Percentiles rank a stretch among this genome's conserved stretches.
Evolutionary conservation across 2,113 vertebrate genomes (phyloP).

Genomic region (Todiramphus chloris): DNA sequence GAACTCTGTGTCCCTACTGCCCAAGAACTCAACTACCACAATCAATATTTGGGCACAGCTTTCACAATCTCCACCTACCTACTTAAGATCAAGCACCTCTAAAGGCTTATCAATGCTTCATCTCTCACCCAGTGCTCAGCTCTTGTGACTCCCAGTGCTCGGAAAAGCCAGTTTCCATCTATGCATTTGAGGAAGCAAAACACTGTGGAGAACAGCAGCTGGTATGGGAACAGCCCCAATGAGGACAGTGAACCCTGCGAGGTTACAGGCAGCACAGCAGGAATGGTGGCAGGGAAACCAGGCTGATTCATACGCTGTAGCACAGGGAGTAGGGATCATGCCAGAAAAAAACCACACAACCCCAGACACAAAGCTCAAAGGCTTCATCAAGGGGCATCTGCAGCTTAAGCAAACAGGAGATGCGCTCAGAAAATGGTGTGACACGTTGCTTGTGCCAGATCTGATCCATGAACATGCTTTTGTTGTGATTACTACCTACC

Average conservation of each 20-base stretch:
- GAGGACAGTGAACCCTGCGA: background rate
- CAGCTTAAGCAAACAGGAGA: background rate
- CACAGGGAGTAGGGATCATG: fast-evolving
- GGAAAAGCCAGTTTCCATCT: background rate
- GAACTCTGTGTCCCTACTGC: background rate
- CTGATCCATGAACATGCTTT: fast-evolving
- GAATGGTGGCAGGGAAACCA: background rate
- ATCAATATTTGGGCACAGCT: background rate
- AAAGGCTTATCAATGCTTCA: fast-evolving
- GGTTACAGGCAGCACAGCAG: background rate
- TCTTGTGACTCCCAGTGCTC: background rate
- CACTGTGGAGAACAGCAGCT: background rate
- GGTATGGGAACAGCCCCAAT: background rate
- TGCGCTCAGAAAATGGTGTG: fast-evolving
- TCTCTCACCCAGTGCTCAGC: background rate
- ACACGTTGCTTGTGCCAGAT: background rate
- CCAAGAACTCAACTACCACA: background rate
- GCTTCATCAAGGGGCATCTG: background rate
- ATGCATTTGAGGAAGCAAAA: background rate
- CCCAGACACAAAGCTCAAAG: background rate
- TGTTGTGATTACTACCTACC: background rate
- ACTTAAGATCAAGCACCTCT: background rate
- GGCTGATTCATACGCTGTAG: fast-evolving
- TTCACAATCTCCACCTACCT: background rate
- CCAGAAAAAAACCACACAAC: background rate